These are phyloP conservation scores for Perizoma affinitatum DNA, from an alignment of 2,888 invertebrate species.

Conservation along the genomic window DNA sequence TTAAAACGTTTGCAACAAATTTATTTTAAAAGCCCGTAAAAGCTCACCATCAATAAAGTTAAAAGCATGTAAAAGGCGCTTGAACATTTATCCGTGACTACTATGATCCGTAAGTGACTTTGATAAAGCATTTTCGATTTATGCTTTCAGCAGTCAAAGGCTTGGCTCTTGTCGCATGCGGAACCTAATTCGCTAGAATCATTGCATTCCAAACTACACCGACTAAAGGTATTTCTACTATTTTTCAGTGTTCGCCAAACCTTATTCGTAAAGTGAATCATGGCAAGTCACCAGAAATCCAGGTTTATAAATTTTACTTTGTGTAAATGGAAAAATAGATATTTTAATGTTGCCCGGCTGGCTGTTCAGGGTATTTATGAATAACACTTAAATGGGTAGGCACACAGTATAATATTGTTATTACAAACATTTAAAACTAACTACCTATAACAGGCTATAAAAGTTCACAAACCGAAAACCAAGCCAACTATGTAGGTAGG, in stretches of 20 bases:
- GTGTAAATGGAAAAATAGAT: no score
- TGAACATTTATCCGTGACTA: background rate
- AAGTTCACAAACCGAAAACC: no score
- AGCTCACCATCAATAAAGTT: background rate
- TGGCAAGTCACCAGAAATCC: conserved; percentile 30
- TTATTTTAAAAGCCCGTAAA: background rate
- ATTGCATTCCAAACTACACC: conserved; percentile 55
- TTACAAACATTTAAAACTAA: no score
- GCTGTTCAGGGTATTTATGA: no score
- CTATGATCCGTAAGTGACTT: conserved; percentile 1
- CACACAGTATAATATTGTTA: no score
- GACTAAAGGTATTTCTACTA: conserved; percentile 49
- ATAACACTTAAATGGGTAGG: no score
- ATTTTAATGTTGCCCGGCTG: no score
- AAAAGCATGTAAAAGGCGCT: background rate
- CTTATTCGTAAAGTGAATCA: conserved; percentile 42
- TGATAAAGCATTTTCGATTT: background rate
- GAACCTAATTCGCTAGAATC: conserved; percentile 46
- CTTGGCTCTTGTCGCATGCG: conserved; percentile 28
- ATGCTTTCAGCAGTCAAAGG: background rate
- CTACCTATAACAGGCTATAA: no score
- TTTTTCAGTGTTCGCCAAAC: conserved; percentile 52
- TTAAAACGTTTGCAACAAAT: background rate
- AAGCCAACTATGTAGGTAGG: no score
- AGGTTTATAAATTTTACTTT: background rate